Evolutionary conservation across 2,797 vertebrate genomes (phyloP), one percentile per base, ranked within the genome.

Genomic region (Manis javanica): DNA sequence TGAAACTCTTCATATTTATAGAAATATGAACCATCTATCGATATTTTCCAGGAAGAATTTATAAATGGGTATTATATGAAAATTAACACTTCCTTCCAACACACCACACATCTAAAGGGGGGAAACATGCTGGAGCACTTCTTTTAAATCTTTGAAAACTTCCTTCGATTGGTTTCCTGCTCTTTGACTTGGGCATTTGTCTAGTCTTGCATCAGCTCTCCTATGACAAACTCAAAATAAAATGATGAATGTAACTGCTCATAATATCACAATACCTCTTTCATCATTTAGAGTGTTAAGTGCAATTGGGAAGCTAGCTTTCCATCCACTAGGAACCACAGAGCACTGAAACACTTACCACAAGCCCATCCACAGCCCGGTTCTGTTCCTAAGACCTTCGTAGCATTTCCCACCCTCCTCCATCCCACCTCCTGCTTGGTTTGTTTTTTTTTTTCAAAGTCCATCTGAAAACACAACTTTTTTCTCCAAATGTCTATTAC

Each of bases 91-190:
- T 79, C 4, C 23, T 88, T 21, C 24, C 21, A 26, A 57, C 1
- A 26, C 11, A 29, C 18, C 37, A 31, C 24, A n/a, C 24, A 90
- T 85, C 64, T 46, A 51, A 78, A 46, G 55, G 39, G 63, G 31
- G 46, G 88, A 78, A 64, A 39, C 7, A 5, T 18, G 31, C 57
- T 34, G 31, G 13, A 93, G 16, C 6, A 2, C 5, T 79, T 92
- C 66, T 79, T 95, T 83, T 53, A 64, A 90, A 61, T 69, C 68
- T 88, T 83, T 78, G 63, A 68, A 83, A 87, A n/a, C 10, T 84
- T 95, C 19, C 51, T 87, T 84, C 69, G 16, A 49, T 68, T 94
- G 13, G 1, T 18, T 66, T 66, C 2, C 14, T 13, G 46, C 1
- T 26, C 57, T 84, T 75, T 55, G 39, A 68, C 37, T 92, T 61